phyloP scores from a whole-genome alignment of 1,140 invertebrate genomes.

The Drosophila ercepeae region DNA sequence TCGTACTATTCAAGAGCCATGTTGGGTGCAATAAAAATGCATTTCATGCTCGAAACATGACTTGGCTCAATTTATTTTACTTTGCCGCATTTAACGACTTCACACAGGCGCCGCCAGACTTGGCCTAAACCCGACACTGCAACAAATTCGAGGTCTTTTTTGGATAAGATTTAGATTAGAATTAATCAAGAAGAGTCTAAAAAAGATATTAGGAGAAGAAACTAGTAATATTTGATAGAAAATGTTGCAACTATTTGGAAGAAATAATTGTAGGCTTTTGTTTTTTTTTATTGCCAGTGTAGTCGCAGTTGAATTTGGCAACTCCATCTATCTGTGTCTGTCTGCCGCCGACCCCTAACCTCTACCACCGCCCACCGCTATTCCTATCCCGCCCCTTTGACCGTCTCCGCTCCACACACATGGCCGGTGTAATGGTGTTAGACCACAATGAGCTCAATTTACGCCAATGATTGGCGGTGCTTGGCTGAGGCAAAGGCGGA shows the following conservation, averaged over 20 bases:
- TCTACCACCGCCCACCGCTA: background rate
- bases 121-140: conserved; percentile 23
- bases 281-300: no score
- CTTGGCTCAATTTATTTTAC: conserved; percentile 81
- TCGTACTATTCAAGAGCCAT: conserved; percentile 4
- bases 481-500: conserved; percentile 37
- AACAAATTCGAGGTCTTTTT: background rate
- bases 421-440: conserved; percentile 66
- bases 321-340: conserved; percentile 46
- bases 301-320: conserved; percentile 34
- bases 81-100: conserved; percentile 82
- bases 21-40: conserved; percentile 73
- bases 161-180: no score
- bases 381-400: background rate
- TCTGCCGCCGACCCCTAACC: conserved; percentile 2
- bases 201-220: no score
- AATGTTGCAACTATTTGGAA: no score
- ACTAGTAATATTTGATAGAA: no score
- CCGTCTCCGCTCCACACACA: conserved; percentile 26
- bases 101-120: conserved; percentile 59
- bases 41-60: conserved; percentile 80
- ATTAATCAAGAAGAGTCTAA: no score
- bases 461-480: conserved; percentile 79
- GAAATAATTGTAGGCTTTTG: no score
- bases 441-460: conserved; percentile 82